Base-by-base conservation (phyloP, 1,140 invertebrate genomes). In the Drosophila kepulauana region DNA sequence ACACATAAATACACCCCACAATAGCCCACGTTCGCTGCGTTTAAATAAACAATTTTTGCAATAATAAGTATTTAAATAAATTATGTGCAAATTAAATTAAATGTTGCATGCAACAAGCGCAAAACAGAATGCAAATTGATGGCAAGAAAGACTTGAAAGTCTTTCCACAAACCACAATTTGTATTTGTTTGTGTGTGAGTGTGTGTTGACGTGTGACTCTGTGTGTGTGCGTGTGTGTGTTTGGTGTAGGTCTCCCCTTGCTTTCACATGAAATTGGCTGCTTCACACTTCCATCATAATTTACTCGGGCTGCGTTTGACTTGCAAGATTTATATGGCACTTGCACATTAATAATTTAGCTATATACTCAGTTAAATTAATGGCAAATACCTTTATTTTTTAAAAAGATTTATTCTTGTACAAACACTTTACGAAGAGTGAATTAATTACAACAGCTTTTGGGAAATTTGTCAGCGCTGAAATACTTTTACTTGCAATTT, bases 31-130 rank as follows among this genome's bases (percentile, higher is more conserved):
- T 56, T 58, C 35, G 41, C 56, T 66, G 66, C 84, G 69, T 69
- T 88, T 82, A 80, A 88, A 88, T 88, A 82, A 82, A 80, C 78
- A 78, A 87, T 82, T 80, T 82, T 80, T 72, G 65, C 73, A 74
- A 79, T 80, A 77, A 79, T 77, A 75, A 72, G 63, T 63, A 74
- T 74, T 67, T 81, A 75, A 88, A 82, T 72, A 80, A 73, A 72
- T 88, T 71, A 82, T 76, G 68, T 75, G 73, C 46, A 78, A 80
- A 88, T 84, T 86, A 72, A 88, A 81, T 88, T 84, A 84, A 80
- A 84, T 64, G 78, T 78, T 58, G 57, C 75, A 66, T 71, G 68
- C 74, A 70, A 52, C 13, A 43, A 58, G 38, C 56, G 20, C 3
- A 25, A 51, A 71, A 76, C 56, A 33, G 65, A 41, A 58, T 61